Conservation (phyloP, 2,888 invertebrate species). For the Drosophila kambysellisi region DNA sequence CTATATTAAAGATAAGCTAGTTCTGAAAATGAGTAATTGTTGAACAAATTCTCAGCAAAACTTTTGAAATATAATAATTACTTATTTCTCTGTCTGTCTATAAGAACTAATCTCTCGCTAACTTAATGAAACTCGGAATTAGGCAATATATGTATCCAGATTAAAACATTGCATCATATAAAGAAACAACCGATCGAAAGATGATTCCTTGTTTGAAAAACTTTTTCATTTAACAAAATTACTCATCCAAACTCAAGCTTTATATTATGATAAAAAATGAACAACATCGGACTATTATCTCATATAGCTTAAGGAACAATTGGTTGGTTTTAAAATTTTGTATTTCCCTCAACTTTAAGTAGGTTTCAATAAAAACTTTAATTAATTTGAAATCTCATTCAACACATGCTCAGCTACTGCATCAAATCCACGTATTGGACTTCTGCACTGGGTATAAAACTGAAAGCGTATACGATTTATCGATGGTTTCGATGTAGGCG, state of each 20-base stretch:
- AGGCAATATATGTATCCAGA: background rate
- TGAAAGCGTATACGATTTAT: conserved; percentile 50
- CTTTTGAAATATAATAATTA: background rate
- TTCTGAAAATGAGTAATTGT: background rate
- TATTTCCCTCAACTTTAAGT: no score
- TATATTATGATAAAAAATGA: no score
- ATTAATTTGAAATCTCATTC: background rate
- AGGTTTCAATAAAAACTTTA: background rate
- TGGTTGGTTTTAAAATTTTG: background rate
- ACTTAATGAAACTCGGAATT: background rate
- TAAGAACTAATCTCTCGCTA: background rate
- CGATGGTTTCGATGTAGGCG: conserved; percentile 61
- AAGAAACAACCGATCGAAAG: background rate
- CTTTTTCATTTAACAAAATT: no score
- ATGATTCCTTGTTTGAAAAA: background rate
- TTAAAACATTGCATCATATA: background rate
- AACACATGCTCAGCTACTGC: background rate
- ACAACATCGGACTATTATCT: background rate
- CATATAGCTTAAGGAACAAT: background rate
- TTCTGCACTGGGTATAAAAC: conserved; percentile 37
- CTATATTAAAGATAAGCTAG: background rate
- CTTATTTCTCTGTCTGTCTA: no score
- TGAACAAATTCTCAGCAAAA: background rate
- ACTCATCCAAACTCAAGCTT: no score
- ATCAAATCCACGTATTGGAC: background rate